These are phyloP conservation scores for Bombus impatiens DNA, from an alignment of 1,140 invertebrate species.

Conservation along the genomic window DNA sequence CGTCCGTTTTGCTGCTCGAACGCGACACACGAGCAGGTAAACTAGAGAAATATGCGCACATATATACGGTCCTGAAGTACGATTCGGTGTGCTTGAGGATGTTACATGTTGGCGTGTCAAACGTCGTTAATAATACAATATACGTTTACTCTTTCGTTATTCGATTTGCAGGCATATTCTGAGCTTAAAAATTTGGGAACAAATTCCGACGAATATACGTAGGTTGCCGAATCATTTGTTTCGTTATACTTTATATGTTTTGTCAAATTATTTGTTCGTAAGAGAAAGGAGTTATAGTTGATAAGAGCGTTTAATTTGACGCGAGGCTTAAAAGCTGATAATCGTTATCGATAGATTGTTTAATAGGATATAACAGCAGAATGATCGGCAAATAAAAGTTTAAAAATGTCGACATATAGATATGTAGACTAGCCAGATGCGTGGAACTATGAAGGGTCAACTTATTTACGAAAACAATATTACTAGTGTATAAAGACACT, in stretches of 20 bases:
- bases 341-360: neutral
- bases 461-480: neutral
- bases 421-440: too few relatives aligned
- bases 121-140: slow-evolving; percentile 23
- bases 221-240: neutral
- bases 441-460: too few relatives aligned
- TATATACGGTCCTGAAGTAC: slow-evolving; percentile 59
- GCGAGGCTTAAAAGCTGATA: too few relatives aligned
- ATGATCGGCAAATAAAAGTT: neutral
- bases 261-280: neutral
- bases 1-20: neutral
- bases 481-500: neutral
- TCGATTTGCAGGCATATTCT: neutral
- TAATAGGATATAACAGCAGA: too few relatives aligned
- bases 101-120: slow-evolving; percentile 13
- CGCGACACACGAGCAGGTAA: slow-evolving; percentile 32
- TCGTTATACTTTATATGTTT: neutral
- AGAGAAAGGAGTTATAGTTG: too few relatives aligned
- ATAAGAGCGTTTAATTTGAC: too few relatives aligned
- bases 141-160: neutral
- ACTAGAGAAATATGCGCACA: slow-evolving; percentile 66
- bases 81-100: slow-evolving; percentile 57
- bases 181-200: neutral
- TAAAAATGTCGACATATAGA: neutral
- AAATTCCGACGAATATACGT: neutral